phyloP scores from a whole-genome alignment of 1,140 invertebrate genomes.

The Hermetia illucens region DNA sequence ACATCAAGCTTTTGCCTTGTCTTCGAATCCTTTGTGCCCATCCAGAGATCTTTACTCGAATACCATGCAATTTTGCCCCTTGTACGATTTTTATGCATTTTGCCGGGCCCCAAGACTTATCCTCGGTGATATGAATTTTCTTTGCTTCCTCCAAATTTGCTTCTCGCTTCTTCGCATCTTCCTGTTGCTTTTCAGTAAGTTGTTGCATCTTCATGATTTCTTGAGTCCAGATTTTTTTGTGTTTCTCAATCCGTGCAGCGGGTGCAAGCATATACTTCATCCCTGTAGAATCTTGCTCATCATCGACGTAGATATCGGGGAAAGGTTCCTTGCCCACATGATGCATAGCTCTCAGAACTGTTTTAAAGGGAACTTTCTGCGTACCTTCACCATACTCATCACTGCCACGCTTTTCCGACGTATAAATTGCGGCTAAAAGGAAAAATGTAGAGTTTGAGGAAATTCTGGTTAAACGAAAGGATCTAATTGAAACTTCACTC shows the following conservation, averaged over 20 bases:
- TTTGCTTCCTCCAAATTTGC: slow-evolving; percentile 91
- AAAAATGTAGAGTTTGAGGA: too few species aligned
- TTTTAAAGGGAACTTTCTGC: slow-evolving; percentile 80
- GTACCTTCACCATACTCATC: slow-evolving; percentile 80
- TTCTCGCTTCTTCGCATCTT: slow-evolving; percentile 65
- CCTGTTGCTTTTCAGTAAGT: slow-evolving; percentile 61
- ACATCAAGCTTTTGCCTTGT: slow-evolving; percentile 89
- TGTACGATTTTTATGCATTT: slow-evolving; percentile 65
- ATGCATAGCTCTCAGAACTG: slow-evolving; percentile 76
- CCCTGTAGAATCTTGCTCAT: slow-evolving; percentile 51
- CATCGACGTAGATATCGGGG: slow-evolving; percentile 79
- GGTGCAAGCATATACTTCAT: slow-evolving; percentile 64
- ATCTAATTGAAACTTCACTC: too few species aligned
- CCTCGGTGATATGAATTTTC: slow-evolving; percentile 64
- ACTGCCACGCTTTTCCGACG: slow-evolving; percentile 73
- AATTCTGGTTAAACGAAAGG: too few species aligned
- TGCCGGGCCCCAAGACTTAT: slow-evolving; percentile 59
- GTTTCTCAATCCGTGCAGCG: slow-evolving; percentile 91
- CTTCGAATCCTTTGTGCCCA: slow-evolving; percentile 92
- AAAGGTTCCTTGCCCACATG: slow-evolving; percentile 72
- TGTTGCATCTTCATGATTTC: slow-evolving; percentile 70
- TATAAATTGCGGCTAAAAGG: slow-evolving; percentile 57
- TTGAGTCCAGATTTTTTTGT: slow-evolving; percentile 74
- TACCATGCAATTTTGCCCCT: slow-evolving; percentile 43
- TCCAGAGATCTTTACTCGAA: slow-evolving; percentile 74